These are phyloP conservation scores for Ephestia elutella DNA, from an alignment of 1,140 invertebrate species.

Conservation along the genomic window DNA sequence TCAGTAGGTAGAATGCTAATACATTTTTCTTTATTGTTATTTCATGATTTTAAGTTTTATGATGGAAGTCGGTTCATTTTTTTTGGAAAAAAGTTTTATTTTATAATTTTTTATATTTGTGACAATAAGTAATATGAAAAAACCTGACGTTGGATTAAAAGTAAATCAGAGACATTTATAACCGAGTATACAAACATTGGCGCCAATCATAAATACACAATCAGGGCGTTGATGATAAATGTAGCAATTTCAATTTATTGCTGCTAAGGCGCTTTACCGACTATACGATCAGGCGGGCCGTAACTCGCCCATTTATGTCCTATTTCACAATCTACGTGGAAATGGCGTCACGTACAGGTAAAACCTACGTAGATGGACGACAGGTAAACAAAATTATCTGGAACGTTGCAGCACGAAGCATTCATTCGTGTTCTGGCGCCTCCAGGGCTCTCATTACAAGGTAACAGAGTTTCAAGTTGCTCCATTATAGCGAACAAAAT, in stretches of 20 bases:
- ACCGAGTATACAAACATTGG: neutral
- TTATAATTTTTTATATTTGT: too few relatives aligned
- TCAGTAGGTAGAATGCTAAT: too few relatives aligned
- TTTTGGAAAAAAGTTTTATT: too few relatives aligned
- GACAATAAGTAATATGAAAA: too few relatives aligned
- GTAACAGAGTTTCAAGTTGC: too few relatives aligned
- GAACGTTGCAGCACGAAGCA: neutral
- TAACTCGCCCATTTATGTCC: conserved; percentile 47
- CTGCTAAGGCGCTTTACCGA: conserved; percentile 35
- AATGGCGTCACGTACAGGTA: conserved; percentile 39
- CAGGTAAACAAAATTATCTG: conserved; percentile 1
- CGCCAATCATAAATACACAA: conserved; percentile 32
- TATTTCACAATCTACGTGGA: conserved; percentile 43
- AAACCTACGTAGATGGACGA: conserved; percentile 8
- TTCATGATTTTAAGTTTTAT: too few relatives aligned
- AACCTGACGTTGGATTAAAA: too few relatives aligned
- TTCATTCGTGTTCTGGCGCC: conserved; percentile 1
- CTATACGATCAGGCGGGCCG: conserved; percentile 34
- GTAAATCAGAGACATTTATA: neutral
- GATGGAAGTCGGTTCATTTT: too few relatives aligned
- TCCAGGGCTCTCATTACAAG: too few relatives aligned
- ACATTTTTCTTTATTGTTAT: too few relatives aligned
- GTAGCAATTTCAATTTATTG: conserved; percentile 46
- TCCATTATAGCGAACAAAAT: too few relatives aligned
- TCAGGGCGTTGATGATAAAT: conserved; percentile 41